A percentile compares a stretch with the other conserved stretches of the same genome.
Conservation (phyloP, 2,797 vertebrate genomes). For the Pseudochromis fuscus region DNA sequence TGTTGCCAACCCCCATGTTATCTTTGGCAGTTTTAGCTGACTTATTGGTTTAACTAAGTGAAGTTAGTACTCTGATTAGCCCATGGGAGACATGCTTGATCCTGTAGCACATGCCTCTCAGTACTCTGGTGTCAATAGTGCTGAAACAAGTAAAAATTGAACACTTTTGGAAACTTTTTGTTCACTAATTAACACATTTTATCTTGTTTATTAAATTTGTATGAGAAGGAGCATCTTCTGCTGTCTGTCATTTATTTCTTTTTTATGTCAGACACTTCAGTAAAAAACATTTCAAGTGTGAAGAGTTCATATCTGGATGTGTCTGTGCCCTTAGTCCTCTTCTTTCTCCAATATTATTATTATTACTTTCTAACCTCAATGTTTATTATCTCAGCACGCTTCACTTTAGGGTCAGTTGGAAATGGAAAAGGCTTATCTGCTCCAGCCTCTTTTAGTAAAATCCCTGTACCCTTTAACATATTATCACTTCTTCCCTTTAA, state of each 20-base stretch:
- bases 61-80: conserved; percentile 8
- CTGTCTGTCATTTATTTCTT: background rate
- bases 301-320: background rate
- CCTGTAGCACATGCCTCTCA: background rate
- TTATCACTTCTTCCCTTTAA: background rate
- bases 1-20: background rate
- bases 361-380: background rate
- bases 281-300: background rate
- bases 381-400: conserved; percentile 13
- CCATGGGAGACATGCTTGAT: background rate
- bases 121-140: no score
- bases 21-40: conserved; percentile 3
- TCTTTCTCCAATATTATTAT: background rate
- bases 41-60: background rate
- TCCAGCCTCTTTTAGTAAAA: conserved; percentile 8
- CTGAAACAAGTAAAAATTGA: conserved; percentile 1
- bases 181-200: background rate
- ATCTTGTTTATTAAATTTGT: background rate
- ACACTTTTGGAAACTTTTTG: background rate
- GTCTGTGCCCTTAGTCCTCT: background rate
- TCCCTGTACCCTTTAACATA: conserved; percentile 1
- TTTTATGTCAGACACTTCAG: conserved; percentile 6
- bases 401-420: conserved; percentile 11
- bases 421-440: conserved; percentile 26
- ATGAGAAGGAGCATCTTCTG: no score